Evolutionary conservation across 1,140 invertebrate species (phyloP), one percentile per base, ranked within the genome.

Genomic region (Brachionus sp.): DNA sequence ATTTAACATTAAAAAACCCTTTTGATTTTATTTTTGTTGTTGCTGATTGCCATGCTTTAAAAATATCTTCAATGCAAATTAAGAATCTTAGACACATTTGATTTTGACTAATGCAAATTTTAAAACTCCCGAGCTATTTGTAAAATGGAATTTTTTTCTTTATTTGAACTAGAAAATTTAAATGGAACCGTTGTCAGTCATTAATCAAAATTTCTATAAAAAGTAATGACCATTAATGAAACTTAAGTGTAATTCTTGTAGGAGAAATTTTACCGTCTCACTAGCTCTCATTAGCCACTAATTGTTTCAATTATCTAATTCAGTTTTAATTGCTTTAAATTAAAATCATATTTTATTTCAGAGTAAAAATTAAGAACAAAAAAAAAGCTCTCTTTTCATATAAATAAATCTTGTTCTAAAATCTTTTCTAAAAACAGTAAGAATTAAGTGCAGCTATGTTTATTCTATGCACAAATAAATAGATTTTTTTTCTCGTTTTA

Each of bases 171-270:
- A 57, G 50, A 57, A 57, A 57, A 57, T 57, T 57, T 57, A 57
- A 57, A 57, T 57, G 50, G 50, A 57, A 57, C 50, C 50, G 50
- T 57, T 57, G 50, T 57, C 50, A 57, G 50, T 57, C 50, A 57
- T 57, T 57, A 57, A 57, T 57, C 50, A 57, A 57, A 57, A 57
- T 57, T 57, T 57, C 50, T 57, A 57, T 57, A 57, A 57, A 57
- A 57, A 57, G 50, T 57, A 57, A 57, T 57, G 50, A 57, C 50
- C 50, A 57, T 57, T 57, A 57, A 57, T 57, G 50, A 57, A 57
- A 57, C 50, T 57, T 19, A 19, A 57, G 50, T 57, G 50, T 57
- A 57, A 57, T 23, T 42, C 50, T 19, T 57, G 16, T 57, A 19
- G 50, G 6, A n/a, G 19, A 57, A 57, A 57, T 19, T 57, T 57